Evolutionary conservation across 2,113 vertebrate genomes (phyloP), one percentile per base, ranked within the genome.

Genomic region (Oxyura jamaicensis): DNA sequence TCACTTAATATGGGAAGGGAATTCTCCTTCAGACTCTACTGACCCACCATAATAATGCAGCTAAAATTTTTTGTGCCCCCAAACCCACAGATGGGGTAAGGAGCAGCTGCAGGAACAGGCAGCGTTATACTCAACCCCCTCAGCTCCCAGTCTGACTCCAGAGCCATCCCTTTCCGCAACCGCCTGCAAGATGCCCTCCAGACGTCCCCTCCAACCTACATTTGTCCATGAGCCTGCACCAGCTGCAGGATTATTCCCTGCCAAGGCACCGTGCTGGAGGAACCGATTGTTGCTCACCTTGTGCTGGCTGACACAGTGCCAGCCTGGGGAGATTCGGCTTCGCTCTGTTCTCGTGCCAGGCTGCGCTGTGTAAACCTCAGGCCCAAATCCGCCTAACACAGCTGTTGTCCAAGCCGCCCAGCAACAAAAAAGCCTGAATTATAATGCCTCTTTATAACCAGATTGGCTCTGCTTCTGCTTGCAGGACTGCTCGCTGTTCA

Each of bases 91-190:
- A 14, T 0, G 1, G 39, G 21, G 63, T 56, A 53, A 23, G 56
- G 21, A 79, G 19, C 19, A 4, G 10, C 26, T 36, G 25, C 63
- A 44, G 21, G 2, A 56, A 58, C 17, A 39, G 19, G 46, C 33
- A 42, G 5, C 0, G 0, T 41, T 41, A 1, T 4, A 6, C 33
- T 13, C 1, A 15, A n/a, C 1, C 3, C 35, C 35, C 60, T 26
- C 35, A 25, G 35, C n/a, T 25, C 39, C 52, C 36, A 28, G 3
- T 26, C 35, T 6, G 73, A 60, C 19, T 12, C 8, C 33, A 33
- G 36, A 25, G 41, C 0, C 16, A 36, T 35, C 35, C 67, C 44
- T 28, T 59, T 16, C 35, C 4, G 26, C 12, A 1, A 23, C 44
- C 66, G 11, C 5, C 8, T 5, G 44, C 1, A 3, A 44, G 44